Percentiles rank a stretch among this genome's conserved stretches.
Evolutionary conservation across 2,797 vertebrate species (phyloP).

Genomic region (Tadarida brasiliensis): DNA sequence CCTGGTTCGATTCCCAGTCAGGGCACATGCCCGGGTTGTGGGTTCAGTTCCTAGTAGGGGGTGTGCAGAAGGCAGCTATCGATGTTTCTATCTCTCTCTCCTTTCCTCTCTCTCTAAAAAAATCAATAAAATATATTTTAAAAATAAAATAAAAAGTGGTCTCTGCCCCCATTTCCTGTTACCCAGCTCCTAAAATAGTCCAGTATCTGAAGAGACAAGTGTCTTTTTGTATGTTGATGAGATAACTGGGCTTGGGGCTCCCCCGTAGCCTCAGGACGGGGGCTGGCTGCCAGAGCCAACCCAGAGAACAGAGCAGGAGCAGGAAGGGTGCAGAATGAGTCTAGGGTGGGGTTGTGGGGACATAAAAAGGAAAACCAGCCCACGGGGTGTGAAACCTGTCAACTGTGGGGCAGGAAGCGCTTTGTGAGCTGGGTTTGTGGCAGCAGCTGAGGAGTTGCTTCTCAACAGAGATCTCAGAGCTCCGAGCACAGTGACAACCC

Average conservation of each 20-base stretch:
- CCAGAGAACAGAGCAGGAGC: too few relatives aligned
- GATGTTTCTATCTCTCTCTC: too few relatives aligned
- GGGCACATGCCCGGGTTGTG: too few relatives aligned
- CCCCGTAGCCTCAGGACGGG: neutral
- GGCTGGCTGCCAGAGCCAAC: neutral
- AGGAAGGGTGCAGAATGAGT: neutral
- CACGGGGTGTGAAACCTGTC: neutral
- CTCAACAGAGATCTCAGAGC: accelerated
- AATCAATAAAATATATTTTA: neutral
- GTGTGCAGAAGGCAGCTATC: too few relatives aligned
- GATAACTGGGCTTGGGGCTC: neutral
- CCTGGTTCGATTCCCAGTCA: too few relatives aligned
- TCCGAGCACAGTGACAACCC: accelerated
- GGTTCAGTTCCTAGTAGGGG: too few relatives aligned
- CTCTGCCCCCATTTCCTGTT: neutral
- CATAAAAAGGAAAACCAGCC: neutral
- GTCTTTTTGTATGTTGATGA: neutral
- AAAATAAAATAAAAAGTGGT: neutral
- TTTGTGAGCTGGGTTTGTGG: neutral
- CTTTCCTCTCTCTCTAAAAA: too few relatives aligned
- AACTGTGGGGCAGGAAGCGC: accelerated
- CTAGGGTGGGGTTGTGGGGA: neutral
- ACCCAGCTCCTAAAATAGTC: neutral
- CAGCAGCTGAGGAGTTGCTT: accelerated
- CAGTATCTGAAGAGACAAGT: neutral